Evolutionary conservation across 53 echinoderm and acorn worm species (phyloP), one percentile per base, ranked within the genome.

Genomic region (Mesocentrotus franciscanus): DNA sequence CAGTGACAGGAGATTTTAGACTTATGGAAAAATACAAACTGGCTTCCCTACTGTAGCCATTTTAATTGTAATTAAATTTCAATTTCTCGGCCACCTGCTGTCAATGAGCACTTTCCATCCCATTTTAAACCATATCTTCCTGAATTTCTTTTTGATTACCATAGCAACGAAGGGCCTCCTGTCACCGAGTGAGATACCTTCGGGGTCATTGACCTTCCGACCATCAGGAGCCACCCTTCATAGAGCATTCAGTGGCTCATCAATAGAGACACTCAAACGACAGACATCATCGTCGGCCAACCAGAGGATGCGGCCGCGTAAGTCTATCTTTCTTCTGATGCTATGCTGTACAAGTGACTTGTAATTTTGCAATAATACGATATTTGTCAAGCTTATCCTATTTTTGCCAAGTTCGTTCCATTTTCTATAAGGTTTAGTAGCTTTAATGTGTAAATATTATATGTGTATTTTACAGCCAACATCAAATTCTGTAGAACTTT

Each of bases 191-290:
- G 97, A 97, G 49, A 78, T 95, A n/a, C 71, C 96, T 8, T 55
- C 95, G 16, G 96, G 95, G 1, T 94, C 95, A 20, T 71, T 75
- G 39, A 92, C 95, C 68, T 71, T 74, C 35, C 85, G 94, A 14
- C 90, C 95, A 39, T 85, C 95, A 49, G 83, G 22, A 29, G 6
- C 95, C 26, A 85, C 87, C 22, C 60, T 97, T 1, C 95, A 95
- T 35, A 78, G 99, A 66, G 98, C 99, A 64, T 97, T 95, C 94
- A 98, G 98, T 78, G 97, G 98, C 0, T 99, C 99, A 11, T 99
- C 92, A 27, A 35, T 98, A 11, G 99, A 99, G 90, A 97, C 98
- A 9, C 87, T 97, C 22, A 95, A 95, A 83, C 92, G 99, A 96
- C 97, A 97, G 85, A 97, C 93, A 9, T 78, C 78, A 8, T 87